Conservation (phyloP, 1,140 invertebrate species). For the Limonius californicus region DNA sequence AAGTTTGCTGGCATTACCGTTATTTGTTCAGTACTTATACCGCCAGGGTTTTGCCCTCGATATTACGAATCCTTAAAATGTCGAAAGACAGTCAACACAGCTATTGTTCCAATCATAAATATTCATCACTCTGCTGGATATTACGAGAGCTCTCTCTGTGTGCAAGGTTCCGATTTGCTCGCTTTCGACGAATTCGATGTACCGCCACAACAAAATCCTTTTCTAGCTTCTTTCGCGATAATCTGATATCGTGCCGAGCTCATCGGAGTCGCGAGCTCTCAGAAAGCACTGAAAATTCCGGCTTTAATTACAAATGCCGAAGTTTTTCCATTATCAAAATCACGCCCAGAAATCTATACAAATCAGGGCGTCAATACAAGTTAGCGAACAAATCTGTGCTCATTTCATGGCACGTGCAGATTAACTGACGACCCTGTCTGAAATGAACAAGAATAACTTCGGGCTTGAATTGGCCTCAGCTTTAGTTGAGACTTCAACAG, state of each 20-base stretch:
- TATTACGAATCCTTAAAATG: too few species aligned
- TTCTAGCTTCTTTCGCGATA: not conserved
- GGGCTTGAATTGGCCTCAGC: slow-evolving; percentile 18
- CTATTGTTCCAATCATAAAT: slow-evolving; percentile 28
- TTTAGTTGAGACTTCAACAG: slow-evolving; percentile 6
- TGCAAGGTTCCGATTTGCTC: not conserved
- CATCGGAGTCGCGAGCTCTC: not conserved
- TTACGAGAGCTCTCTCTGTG: not conserved
- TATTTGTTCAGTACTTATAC: too few species aligned
- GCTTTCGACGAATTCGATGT: not conserved
- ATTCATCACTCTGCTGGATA: slow-evolving; percentile 20
- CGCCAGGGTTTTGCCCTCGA: too few species aligned
- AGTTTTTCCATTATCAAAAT: slow-evolving; percentile 14
- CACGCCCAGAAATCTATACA: not conserved
- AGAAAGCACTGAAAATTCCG: not conserved
- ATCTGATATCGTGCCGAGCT: not conserved
- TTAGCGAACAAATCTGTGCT: slow-evolving; percentile 21
- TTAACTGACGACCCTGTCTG: slow-evolving; percentile 24
- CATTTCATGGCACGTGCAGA: slow-evolving; percentile 25
- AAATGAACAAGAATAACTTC: slow-evolving; percentile 23
- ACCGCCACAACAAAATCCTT: too few species aligned
- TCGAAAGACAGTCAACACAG: not conserved
- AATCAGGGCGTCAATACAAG: slow-evolving; percentile 4
- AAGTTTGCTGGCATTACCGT: too few species aligned
- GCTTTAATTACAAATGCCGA: not conserved